Evolutionary conservation across 2,888 invertebrate genomes (phyloP), one percentile per base, ranked within the genome.

Genomic region (Apamea sordens): DNA sequence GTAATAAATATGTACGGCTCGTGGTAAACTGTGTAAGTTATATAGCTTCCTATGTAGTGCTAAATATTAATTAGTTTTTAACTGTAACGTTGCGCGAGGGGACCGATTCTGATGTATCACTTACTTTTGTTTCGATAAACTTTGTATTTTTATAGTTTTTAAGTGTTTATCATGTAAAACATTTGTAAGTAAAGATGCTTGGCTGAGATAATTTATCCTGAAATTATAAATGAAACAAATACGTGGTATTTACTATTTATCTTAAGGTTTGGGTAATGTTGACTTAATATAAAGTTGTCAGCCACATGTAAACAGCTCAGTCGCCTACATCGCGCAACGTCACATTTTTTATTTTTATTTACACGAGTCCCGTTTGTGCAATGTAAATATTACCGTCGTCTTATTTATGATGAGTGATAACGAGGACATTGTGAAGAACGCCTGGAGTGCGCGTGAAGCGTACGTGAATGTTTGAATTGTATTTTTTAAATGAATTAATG

Each of bases 31-130:
- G 88, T 90, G 80, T 90, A 90, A 92, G 85, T 87, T 88, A 86
- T 89, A 89, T 92, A 93, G 94, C 93, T 94, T 94, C 94, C 93
- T 93, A 92, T 90, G 89, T 93, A 92, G 93, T 94, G 92, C 92
- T 94, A 92, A 94, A 92, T 93, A 83, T 76, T 41, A 65, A 65
- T 79, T 84, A 84, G 77, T 67, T 84, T 79, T 63, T 80, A 82
- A 82, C 28, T 53, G 77, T 85, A 67, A 53, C 82, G 87, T 87
- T 87, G 84, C 86, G 87, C 87, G 82, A 73, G 47, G n/a, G 68
- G 69, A 36, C 44, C 73, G 72, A 73, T 28, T 64, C 36, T 67
- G 59, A 56, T 64, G 73, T 69, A 50, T 69, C 50, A 41, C 59
- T 83, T 86, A 65, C 71, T 76, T 86, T 86, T 59, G 56, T 76